A percentile compares a stretch with the other conserved stretches of the same genome.
Conservation (phyloP, 2,797 vertebrate species). For the Sciurus carolinensis region DNA sequence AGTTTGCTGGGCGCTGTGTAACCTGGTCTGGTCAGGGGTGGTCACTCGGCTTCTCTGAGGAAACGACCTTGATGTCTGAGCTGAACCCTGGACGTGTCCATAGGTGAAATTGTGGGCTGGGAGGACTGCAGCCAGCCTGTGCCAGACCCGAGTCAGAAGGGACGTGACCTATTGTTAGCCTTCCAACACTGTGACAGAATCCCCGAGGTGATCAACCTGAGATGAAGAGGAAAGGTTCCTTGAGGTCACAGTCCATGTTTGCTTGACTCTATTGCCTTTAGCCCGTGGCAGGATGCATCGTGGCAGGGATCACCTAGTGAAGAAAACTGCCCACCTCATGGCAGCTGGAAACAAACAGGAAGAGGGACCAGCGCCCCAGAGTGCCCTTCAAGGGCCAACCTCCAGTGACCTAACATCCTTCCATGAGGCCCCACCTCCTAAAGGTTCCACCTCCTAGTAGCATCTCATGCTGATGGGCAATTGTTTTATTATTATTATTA, state of each 20-base stretch:
- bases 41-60: neutral
- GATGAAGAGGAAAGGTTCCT: neutral
- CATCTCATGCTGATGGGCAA: no score
- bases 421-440: no score
- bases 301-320: neutral
- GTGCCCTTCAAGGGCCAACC: no score
- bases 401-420: no score
- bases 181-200: neutral
- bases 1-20: neutral
- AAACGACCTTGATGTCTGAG: neutral
- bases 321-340: no score
- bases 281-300: no score
- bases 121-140: neutral
- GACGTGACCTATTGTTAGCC: neutral
- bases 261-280: neutral
- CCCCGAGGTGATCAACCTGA: neutral
- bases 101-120: neutral
- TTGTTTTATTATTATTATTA: no score
- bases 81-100: neutral
- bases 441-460: no score
- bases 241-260: neutral
- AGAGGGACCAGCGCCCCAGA: no score
- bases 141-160: neutral
- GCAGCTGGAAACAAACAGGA: no score
- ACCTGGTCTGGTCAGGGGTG: neutral